Base-by-base conservation (phyloP, 2,113 vertebrate species). In the Nerophis lumbriciformis region DNA sequence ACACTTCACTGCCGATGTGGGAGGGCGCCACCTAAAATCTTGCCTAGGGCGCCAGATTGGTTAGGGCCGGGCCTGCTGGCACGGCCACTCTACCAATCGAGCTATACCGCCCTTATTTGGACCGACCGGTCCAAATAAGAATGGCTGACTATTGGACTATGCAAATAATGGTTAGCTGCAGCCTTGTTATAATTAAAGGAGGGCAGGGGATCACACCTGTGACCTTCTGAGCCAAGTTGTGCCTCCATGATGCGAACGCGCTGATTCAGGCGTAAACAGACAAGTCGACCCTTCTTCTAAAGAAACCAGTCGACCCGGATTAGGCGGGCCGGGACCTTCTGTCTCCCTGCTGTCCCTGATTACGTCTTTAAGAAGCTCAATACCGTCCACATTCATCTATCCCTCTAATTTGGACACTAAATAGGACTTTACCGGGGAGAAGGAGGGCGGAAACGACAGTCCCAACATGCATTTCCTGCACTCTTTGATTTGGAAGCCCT, bases 381-480 rank as follows among this genome's bases (percentile, higher is more conserved):
- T 86, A 85, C 16, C 48, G 68, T 70, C 63, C 19, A 53, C 73
- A 60, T 55, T 70, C 48, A 54, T 84, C 78, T 67, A 65, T 79
- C 61, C 61, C 19, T 72, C 4, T 48, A 59, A 72, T 72, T 78
- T 55, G 72, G 65, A 75, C 10, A 45, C 42, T 45, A 45, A 45
- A 45, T 45, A 11, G 42, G 42, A 45, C 42, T 45, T 11, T 4
- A 38, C 10, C 36, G 35, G 35, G 19, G 63, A 9, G n/a, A 8
- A 14, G 60, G 12, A 16, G 59, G 64, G 64, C 54, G 85, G 83
- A 87, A 89, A 83, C 58, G 75, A 61, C 76, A 71, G 63, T 79
- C 44, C 6, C 35, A 71, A 71, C 67, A 38, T 85, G 86, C 76
- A 83, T 88, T 91, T 90, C 90, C 88, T 86, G 77, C 69, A 77